These are phyloP conservation scores for Hermetia illucens DNA, from an alignment of 1,140 invertebrate species.

Conservation along the genomic window DNA sequence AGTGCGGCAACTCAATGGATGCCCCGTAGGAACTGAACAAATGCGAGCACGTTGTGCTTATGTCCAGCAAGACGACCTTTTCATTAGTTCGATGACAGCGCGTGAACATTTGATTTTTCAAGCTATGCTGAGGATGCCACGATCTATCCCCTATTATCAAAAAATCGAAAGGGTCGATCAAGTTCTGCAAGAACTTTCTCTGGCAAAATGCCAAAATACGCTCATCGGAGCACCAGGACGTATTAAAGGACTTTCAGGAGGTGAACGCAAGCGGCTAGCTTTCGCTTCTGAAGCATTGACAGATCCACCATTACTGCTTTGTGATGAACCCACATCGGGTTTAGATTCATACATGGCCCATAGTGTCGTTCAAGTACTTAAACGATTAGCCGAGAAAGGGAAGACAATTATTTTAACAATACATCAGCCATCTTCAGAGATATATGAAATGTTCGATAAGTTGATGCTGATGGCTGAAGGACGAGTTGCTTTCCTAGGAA, in stretches of 20 bases:
- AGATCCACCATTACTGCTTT: constrained; percentile 89
- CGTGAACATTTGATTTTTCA: constrained; percentile 81
- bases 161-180: constrained; percentile 74
- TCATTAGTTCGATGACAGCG: constrained; percentile 84
- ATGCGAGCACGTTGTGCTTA: constrained; percentile 76
- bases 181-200: constrained; percentile 57
- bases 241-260: constrained; percentile 86
- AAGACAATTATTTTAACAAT: constrained; percentile 91
- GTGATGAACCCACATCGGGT: constrained; percentile 91
- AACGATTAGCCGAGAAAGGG: constrained; percentile 62
- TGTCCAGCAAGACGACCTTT: constrained; percentile 91
- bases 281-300: constrained; percentile 93
- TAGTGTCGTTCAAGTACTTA: constrained; percentile 77
- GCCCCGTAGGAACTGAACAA: constrained; percentile 45
- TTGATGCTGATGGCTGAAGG: constrained; percentile 86
- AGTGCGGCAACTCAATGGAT: constrained; percentile 52
- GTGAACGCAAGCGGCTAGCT: constrained; percentile 88
- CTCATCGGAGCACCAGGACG: constrained; percentile 74
- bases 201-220: constrained; percentile 76
- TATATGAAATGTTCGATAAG: constrained; percentile 86
- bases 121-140: constrained; percentile 87
- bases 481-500: constrained; percentile 77
- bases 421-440: constrained; percentile 90
- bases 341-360: constrained; percentile 75
- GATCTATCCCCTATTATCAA: constrained; percentile 54